Conservation (phyloP, 2,888 invertebrate species). For the Lithosia quadra region DNA sequence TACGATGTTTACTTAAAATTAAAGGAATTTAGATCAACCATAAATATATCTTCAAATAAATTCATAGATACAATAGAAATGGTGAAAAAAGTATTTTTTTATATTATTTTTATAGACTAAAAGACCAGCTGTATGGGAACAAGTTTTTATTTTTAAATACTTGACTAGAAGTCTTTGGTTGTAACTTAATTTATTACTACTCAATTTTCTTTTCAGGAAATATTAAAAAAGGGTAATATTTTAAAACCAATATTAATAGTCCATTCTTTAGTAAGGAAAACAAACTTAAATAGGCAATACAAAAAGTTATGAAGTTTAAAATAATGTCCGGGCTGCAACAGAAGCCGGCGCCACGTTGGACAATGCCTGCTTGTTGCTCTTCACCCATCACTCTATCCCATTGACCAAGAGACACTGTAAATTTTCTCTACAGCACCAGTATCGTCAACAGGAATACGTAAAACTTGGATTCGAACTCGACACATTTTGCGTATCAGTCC, state of each 20-base stretch:
- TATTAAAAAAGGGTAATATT: background rate
- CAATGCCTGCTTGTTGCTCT: conserved; percentile 82
- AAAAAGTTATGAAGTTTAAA: conserved; percentile 12
- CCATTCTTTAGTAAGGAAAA: background rate
- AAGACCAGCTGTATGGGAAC: too few species aligned
- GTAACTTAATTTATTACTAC: too few species aligned
- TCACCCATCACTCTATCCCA: conserved; percentile 79
- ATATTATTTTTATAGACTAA: too few species aligned
- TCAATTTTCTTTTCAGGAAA: too few species aligned
- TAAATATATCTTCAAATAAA: conserved; percentile 4
- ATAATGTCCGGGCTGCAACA: conserved; percentile 79
- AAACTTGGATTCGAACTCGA: conserved; percentile 52
- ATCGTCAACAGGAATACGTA: conserved; percentile 62
- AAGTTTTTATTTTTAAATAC: too few species aligned
- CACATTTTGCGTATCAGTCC: background rate
- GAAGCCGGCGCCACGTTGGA: conserved; percentile 79
- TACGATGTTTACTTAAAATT: background rate
- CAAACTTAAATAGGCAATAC: background rate
- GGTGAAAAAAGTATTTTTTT: background rate
- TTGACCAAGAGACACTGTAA: conserved; percentile 62
- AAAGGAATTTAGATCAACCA: background rate
- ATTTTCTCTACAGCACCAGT: conserved; percentile 62
- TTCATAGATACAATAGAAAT: background rate
- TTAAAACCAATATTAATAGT: background rate
- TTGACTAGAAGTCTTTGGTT: too few species aligned